Conservation (phyloP, 2,888 invertebrate species). For the Drosophila kokeensis region DNA sequence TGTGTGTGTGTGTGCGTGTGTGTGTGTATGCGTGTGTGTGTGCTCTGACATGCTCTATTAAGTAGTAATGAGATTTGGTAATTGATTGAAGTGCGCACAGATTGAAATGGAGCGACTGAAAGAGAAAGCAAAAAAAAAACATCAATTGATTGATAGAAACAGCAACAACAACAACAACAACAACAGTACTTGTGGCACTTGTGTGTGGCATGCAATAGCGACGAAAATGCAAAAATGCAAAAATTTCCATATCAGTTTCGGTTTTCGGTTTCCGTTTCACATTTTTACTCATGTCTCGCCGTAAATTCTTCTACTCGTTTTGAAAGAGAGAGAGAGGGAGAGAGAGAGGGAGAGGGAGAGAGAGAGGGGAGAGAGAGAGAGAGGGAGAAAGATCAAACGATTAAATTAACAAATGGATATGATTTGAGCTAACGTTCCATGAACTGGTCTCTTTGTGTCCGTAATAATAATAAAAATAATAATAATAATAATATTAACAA, state of each 20-base stretch:
- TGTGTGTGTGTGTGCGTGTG: conserved; percentile 1
- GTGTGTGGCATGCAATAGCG: conserved; percentile 39
- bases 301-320: neutral
- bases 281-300: neutral
- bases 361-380: neutral
- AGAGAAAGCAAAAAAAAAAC: conserved; percentile 34
- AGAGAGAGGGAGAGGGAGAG: neutral
- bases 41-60: conserved; percentile 72
- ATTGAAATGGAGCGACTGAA: conserved; percentile 31
- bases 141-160: conserved; percentile 64
- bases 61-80: conserved; percentile 79
- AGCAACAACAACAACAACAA: neutral
- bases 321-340: too few relatives aligned
- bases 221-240: conserved; percentile 10
- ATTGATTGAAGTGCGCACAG: conserved; percentile 68
- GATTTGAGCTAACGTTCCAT: neutral
- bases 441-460: too few relatives aligned
- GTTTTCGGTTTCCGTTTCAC: neutral
- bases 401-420: neutral
- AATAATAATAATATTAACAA: too few relatives aligned
- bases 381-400: neutral
- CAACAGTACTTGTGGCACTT: neutral
- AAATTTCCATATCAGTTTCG: conserved; percentile 2
- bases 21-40: conserved; percentile 12
- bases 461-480: too few relatives aligned